Evolutionary conservation across 2,797 vertebrate species (phyloP).

Genomic region (Buceros bicornis): DNA sequence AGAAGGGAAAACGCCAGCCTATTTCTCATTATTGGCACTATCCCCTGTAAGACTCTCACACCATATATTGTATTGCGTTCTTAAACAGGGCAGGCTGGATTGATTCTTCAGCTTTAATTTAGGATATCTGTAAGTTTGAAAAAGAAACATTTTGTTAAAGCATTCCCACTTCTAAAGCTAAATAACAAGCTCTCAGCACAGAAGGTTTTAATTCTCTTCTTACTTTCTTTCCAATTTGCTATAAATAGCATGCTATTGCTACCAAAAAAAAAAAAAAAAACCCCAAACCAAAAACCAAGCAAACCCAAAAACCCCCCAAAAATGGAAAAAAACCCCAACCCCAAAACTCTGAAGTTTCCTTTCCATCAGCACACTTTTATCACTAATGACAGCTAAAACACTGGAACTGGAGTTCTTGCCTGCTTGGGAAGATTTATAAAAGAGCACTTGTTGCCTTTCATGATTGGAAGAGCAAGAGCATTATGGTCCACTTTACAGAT

Average conservation of each 20-base stretch:
- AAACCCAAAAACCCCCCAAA: background rate
- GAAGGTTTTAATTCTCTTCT: background rate
- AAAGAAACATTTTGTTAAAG: background rate
- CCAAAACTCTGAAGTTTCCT: background rate
- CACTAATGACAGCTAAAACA: background rate
- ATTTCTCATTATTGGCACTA: background rate
- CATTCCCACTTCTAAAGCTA: background rate
- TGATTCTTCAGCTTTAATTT: background rate
- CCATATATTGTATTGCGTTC: background rate
- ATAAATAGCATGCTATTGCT: background rate
- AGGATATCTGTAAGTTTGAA: background rate
- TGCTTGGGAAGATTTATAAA: background rate
- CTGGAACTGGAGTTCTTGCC: background rate
- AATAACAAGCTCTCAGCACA: background rate
- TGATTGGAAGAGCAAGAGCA: constrained; percentile 2
- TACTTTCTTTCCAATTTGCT: background rate
- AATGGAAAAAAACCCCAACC: background rate
- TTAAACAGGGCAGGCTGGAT: background rate
- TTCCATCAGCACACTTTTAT: constrained; percentile 28
- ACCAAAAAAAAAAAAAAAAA: background rate
- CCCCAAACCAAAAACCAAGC: no score
- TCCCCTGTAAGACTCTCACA: fast-evolving
- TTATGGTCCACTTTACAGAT: background rate
- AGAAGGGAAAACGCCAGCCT: background rate
- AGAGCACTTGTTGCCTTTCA: background rate